Conservation (phyloP, 2,797 vertebrate species). For the Balearica regulorum region DNA sequence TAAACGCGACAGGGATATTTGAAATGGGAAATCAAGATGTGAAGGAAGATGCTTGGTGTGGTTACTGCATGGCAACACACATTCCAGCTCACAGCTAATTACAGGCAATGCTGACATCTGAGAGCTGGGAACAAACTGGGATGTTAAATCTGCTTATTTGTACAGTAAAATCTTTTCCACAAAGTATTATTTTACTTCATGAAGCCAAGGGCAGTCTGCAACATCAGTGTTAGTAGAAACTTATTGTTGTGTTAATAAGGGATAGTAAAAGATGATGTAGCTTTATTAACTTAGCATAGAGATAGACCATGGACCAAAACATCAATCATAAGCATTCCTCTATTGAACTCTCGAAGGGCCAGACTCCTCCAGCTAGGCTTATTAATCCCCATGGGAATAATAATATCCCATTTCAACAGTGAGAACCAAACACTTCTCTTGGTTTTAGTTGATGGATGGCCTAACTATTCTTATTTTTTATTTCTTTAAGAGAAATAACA, state of each 20-base stretch:
- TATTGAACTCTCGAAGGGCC: slow-evolving; percentile 28
- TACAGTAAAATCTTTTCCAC: slow-evolving; percentile 21
- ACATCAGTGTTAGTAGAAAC: neutral
- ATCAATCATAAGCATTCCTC: slow-evolving; percentile 50
- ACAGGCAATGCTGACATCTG: slow-evolving; percentile 18
- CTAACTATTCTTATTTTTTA: slow-evolving; percentile 21
- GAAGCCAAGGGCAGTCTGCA: slow-evolving; percentile 4
- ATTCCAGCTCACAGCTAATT: slow-evolving; percentile 43
- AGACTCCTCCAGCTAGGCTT: slow-evolving; percentile 35
- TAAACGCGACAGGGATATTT: neutral
- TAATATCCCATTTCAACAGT: slow-evolving; percentile 55
- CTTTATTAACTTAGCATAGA: slow-evolving; percentile 19
- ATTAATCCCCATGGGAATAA: slow-evolving; percentile 36
- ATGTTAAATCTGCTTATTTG: slow-evolving; percentile 36
- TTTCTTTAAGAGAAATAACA: slow-evolving; percentile 33
- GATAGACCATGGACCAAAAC: slow-evolving; percentile 32
- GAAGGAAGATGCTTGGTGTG: slow-evolving; percentile 34
- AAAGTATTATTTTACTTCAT: slow-evolving; percentile 18
- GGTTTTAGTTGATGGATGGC: slow-evolving; percentile 15
- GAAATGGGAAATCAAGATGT: slow-evolving; percentile 31
- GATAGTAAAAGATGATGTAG: neutral
- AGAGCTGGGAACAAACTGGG: slow-evolving; percentile 27
- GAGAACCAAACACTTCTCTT: slow-evolving; percentile 45
- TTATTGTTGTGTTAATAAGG: neutral
- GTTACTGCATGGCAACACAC: slow-evolving; percentile 17